These are phyloP conservation scores for Panthera tigris DNA, from an alignment of 2,113 vertebrate species.

Conservation along the genomic window DNA sequence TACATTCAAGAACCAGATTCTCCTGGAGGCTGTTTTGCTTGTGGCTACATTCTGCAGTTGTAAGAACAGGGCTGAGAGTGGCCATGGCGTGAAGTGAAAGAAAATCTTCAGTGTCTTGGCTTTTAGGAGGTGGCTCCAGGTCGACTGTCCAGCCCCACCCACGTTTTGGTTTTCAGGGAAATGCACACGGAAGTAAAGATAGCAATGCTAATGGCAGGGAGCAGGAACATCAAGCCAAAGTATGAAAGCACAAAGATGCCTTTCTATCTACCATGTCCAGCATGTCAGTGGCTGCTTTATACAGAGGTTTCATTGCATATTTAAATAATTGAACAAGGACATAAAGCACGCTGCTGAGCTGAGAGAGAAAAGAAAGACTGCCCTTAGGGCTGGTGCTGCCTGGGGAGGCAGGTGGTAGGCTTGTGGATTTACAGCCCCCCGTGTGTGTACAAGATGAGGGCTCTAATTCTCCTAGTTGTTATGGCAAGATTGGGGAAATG, in stretches of 20 bases:
- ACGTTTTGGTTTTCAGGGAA: neutral
- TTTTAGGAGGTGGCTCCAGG: neutral
- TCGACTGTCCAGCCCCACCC: neutral
- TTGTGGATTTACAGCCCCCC: constrained; percentile 77
- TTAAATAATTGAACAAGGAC: constrained; percentile 74
- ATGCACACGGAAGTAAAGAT: neutral
- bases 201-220: neutral
- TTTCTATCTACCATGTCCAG: neutral
- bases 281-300: neutral
- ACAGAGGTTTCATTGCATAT: constrained; percentile 39
- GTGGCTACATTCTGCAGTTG: neutral
- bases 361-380: constrained; percentile 39
- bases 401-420: neutral
- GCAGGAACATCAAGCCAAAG: neutral
- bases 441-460: constrained; percentile 79
- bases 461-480: constrained; percentile 80
- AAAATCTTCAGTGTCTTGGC: neutral
- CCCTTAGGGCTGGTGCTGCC: neutral
- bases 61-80: neutral
- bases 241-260: neutral
- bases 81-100: neutral
- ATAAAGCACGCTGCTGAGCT: constrained; percentile 9
- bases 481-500: constrained; percentile 72
- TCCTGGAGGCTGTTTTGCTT: neutral
- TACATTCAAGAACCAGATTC: neutral